These are phyloP conservation scores for Sebastes kiyomatsui DNA, from an alignment of 2,797 vertebrate species.

Conservation along the genomic window DNA sequence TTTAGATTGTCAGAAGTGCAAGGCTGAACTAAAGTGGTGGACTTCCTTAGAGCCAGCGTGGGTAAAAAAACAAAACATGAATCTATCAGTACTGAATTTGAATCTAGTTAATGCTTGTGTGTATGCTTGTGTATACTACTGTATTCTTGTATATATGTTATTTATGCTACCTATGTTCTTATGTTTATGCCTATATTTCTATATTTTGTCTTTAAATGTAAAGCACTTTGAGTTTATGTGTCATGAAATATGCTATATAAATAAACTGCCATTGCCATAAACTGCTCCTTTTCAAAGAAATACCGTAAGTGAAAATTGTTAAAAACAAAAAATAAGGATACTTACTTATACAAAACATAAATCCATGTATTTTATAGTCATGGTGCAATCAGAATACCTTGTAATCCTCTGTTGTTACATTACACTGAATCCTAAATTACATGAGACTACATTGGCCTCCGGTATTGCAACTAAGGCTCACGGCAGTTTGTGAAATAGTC, in stretches of 20 bases:
- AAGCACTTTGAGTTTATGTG: background rate
- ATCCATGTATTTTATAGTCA: background rate
- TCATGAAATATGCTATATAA: background rate
- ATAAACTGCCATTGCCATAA: background rate
- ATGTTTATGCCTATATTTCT: background rate
- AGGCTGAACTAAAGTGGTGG: background rate
- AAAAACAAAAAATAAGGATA: background rate
- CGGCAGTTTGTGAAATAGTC: too few species aligned
- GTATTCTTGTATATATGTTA: too few species aligned
- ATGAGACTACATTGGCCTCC: background rate
- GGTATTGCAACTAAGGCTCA: too few species aligned
- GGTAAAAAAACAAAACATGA: background rate
- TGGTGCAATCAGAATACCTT: background rate
- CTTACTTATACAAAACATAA: background rate
- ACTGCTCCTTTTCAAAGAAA: background rate
- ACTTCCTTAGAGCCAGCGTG: background rate
- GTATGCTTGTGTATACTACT: too few species aligned
- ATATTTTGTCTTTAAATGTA: background rate
- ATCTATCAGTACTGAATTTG: background rate
- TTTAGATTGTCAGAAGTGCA: background rate
- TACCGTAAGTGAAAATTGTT: background rate
- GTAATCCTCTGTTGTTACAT: background rate
- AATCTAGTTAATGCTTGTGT: background rate
- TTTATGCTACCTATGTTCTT: too few species aligned
- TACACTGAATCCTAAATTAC: constrained; percentile 19